phyloP scores from a whole-genome alignment of 1,140 invertebrate genomes.

The Lepidurus couesii region DNA sequence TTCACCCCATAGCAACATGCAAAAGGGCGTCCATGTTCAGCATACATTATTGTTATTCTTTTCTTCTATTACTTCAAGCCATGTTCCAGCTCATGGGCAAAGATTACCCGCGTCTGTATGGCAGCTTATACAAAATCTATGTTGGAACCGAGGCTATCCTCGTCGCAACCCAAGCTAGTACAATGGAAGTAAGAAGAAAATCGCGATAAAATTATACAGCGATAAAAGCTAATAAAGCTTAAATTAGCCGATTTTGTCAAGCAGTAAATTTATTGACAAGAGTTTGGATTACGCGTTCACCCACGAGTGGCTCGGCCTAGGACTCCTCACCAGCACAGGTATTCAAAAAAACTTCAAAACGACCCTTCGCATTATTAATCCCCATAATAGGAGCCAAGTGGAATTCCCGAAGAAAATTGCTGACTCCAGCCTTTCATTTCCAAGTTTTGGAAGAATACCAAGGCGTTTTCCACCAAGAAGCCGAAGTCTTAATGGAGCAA shows the following conservation, averaged over 20 bases:
- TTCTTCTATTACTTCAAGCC: not conserved
- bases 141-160: not conserved
- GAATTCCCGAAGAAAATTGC: conserved; percentile 50
- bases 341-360: conserved; percentile 55
- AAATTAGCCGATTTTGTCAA: conserved; percentile 47
- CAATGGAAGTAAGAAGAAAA: not conserved
- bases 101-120: not conserved
- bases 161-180: not conserved
- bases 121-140: not conserved
- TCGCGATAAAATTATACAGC: too few species aligned
- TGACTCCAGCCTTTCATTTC: conserved; percentile 62
- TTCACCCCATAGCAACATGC: not conserved
- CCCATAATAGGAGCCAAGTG: conserved; percentile 47
- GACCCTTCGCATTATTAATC: conserved; percentile 56
- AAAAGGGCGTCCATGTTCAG: not conserved
- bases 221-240: not conserved
- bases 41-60: not conserved
- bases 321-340: conserved; percentile 45
- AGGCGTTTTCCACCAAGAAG: conserved; percentile 28
- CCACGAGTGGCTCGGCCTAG: conserved; percentile 50
- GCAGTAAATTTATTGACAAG: conserved; percentile 51
- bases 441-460: conserved; percentile 57
- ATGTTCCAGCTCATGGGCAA: not conserved
- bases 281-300: conserved; percentile 50
- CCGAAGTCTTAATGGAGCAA: conserved; percentile 23